Conservation (phyloP, 1,140 invertebrate species). For the Achroia grisella region DNA sequence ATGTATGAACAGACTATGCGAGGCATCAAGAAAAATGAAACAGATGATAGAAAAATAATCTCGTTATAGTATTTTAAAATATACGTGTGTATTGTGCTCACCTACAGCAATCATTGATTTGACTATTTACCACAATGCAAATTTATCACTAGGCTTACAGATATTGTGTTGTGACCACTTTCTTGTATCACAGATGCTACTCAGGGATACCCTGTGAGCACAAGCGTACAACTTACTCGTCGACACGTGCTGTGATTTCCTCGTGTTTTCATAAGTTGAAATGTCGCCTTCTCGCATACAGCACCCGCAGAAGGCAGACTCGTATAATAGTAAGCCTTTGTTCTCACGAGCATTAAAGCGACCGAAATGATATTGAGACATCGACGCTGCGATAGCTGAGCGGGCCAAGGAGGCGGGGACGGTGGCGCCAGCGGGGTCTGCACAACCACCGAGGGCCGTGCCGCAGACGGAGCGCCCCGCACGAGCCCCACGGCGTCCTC, state of each 20-base stretch:
- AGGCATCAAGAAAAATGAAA: constrained; percentile 14
- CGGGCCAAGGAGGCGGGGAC: constrained; percentile 74
- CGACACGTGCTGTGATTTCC: constrained; percentile 66
- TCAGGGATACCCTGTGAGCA: constrained; percentile 67
- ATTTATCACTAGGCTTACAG: constrained; percentile 63
- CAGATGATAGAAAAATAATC: constrained; percentile 64
- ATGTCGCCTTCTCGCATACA: constrained; percentile 86
- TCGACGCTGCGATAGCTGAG: constrained; percentile 76
- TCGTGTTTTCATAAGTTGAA: constrained; percentile 76
- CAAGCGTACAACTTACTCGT: constrained; percentile 58
- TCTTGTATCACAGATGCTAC: constrained; percentile 70
- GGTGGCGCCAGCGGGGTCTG: constrained; percentile 72
- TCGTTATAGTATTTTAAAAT: constrained; percentile 30
- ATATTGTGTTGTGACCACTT: constrained; percentile 70
- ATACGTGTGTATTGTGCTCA: constrained; percentile 45
- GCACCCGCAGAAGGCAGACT: constrained; percentile 83
- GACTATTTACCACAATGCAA: constrained; percentile 59
- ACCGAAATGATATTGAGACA: constrained; percentile 68
- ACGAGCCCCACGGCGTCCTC: constrained; percentile 31
- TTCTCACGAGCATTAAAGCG: constrained; percentile 60
- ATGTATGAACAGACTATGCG: neutral
- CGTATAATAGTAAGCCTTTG: constrained; percentile 66
- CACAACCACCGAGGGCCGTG: constrained; percentile 66
- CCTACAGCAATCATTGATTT: constrained; percentile 62
- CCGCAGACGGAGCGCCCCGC: constrained; percentile 64